A percentile compares a stretch with the other conserved stretches of the same genome.
These are phyloP conservation scores for Thumatha senex DNA, from an alignment of 2,888 invertebrate species.

Conservation along the genomic window DNA sequence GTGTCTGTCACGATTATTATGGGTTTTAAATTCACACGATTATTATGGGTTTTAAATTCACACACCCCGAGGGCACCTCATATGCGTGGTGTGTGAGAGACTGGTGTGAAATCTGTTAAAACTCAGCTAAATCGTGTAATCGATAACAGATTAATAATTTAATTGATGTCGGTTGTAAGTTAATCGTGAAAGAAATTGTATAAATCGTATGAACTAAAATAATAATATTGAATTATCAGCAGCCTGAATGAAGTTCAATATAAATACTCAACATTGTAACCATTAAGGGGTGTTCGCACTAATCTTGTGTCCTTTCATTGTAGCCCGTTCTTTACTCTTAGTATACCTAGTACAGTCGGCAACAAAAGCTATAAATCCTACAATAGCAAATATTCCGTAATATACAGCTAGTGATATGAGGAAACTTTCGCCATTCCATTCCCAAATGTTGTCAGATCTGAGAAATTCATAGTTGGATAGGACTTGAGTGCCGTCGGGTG, in stretches of 20 bases:
- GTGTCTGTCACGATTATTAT: no score
- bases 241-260: no score
- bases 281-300: conserved; percentile 85
- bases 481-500: conserved; percentile 90
- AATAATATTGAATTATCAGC: no score
- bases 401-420: conserved; percentile 85
- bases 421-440: conserved; percentile 80
- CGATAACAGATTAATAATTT: no score
- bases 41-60: no score
- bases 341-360: conserved; percentile 82
- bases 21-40: no score
- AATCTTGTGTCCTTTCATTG: conserved; percentile 77
- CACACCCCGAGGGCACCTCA: no score
- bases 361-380: conserved; percentile 85
- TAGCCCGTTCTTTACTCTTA: conserved; percentile 77
- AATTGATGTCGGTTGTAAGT: no score
- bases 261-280: not conserved
- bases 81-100: no score
- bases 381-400: conserved; percentile 84
- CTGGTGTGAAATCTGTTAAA: no score
- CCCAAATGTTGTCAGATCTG: conserved; percentile 69
- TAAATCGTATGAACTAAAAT: no score
- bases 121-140: no score
- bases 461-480: conserved; percentile 77
- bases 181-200: not conserved